phyloP scores from a whole-genome alignment of 2,113 vertebrate genomes.

The Apteryx owenii region DNA sequence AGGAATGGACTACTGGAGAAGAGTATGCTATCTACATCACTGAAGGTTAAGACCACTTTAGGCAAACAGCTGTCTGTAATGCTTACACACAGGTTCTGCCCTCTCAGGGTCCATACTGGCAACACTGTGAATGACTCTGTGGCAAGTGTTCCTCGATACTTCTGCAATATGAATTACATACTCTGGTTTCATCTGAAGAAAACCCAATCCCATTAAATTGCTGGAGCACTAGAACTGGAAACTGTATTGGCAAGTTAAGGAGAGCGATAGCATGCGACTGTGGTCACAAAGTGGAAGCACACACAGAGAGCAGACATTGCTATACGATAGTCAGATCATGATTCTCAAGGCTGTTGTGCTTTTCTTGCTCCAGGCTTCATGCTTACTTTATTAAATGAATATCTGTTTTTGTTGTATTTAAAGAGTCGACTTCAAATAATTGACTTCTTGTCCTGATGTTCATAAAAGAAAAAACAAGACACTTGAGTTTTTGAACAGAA shows the following conservation, averaged over 20 bases:
- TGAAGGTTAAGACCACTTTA: background rate
- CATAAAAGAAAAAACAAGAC: background rate
- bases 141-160: background rate
- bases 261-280: background rate
- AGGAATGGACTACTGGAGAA: background rate
- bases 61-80: background rate
- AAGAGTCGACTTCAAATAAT: background rate
- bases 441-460: constrained; percentile 6
- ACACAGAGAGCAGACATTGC: background rate
- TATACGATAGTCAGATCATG: background rate
- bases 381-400: background rate
- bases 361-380: background rate
- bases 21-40: background rate
- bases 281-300: background rate
- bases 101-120: background rate
- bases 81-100: background rate
- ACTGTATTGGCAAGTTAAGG: background rate
- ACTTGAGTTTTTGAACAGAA: too few species aligned
- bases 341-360: background rate
- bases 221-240: background rate
- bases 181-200: background rate
- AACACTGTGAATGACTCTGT: background rate
- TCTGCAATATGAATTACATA: background rate
- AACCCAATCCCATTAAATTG: background rate
- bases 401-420: constrained; percentile 18